Evolutionary conservation across 2,888 invertebrate species (phyloP).

Genomic region (Athalia cordata): DNA sequence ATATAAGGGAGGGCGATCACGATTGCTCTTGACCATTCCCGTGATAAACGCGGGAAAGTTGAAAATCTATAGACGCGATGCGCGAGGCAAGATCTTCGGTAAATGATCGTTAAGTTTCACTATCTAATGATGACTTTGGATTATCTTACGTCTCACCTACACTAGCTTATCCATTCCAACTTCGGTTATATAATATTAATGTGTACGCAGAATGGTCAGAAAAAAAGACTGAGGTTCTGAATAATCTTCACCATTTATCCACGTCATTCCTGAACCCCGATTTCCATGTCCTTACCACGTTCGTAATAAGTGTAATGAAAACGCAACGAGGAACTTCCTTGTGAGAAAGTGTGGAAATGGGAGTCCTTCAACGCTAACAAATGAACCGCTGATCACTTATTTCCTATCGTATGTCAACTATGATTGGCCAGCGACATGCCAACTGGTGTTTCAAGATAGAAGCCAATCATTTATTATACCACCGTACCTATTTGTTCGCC

Average conservation of each 20-base stretch:
- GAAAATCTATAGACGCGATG: neutral
- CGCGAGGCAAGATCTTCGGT: neutral
- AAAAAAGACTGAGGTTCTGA: too few relatives aligned
- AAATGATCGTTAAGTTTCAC: neutral
- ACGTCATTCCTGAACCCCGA: too few relatives aligned
- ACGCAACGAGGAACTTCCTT: too few relatives aligned
- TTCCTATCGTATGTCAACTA: constrained; percentile 28
- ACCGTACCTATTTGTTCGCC: neutral
- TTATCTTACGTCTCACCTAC: too few relatives aligned
- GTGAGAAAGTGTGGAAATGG: too few relatives aligned
- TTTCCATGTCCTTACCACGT: too few relatives aligned
- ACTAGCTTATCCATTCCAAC: too few relatives aligned
- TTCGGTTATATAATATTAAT: too few relatives aligned
- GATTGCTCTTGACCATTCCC: neutral
- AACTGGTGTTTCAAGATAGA: constrained; percentile 19
- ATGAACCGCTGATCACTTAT: constrained; percentile 31
- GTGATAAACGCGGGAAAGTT: constrained; percentile 8
- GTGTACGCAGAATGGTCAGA: too few relatives aligned
- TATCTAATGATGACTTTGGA: neutral
- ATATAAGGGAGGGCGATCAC: neutral
- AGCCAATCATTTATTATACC: constrained; percentile 25
- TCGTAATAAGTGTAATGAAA: too few relatives aligned
- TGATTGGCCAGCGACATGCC: constrained; percentile 23
- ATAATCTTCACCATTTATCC: too few relatives aligned
- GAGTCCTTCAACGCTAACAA: neutral